Evolutionary conservation across 2,113 vertebrate genomes (phyloP).

Genomic region (Psammodynastes pulverulentus): DNA sequence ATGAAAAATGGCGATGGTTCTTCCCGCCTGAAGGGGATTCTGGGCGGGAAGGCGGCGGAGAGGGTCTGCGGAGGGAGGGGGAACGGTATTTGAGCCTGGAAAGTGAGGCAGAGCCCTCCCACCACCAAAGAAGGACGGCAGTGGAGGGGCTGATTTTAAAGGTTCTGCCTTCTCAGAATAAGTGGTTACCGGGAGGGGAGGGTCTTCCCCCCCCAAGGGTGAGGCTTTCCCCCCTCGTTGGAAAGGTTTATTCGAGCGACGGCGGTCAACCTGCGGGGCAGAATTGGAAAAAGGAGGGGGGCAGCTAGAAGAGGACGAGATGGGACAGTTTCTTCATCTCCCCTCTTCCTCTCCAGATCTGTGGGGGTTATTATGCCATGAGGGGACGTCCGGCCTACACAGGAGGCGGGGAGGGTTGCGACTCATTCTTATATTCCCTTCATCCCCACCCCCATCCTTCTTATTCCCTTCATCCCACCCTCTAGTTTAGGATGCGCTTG

Average conservation of each 20-base stretch:
- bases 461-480: not conserved
- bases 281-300: fast-evolving
- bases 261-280: not conserved
- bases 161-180: not conserved
- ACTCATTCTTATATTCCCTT: not conserved
- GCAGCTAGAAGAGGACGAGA: no score
- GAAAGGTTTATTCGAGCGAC: not conserved
- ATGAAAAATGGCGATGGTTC: not conserved
- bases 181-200: not conserved
- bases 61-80: fast-evolving
- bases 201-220: not conserved
- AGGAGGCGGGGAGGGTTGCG: not conserved
- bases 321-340: not conserved
- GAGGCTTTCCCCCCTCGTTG: no score
- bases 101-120: not conserved
- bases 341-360: not conserved
- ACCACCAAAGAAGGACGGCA: fast-evolving
- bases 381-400: not conserved
- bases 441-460: not conserved
- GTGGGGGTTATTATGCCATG: not conserved
- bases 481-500: not conserved
- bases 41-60: not conserved
- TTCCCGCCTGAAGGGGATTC: not conserved
- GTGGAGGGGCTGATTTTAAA: not conserved
- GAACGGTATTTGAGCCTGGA: not conserved